Evolutionary conservation across 2,113 vertebrate species (phyloP).

Genomic region (Nipponia nippon): DNA sequence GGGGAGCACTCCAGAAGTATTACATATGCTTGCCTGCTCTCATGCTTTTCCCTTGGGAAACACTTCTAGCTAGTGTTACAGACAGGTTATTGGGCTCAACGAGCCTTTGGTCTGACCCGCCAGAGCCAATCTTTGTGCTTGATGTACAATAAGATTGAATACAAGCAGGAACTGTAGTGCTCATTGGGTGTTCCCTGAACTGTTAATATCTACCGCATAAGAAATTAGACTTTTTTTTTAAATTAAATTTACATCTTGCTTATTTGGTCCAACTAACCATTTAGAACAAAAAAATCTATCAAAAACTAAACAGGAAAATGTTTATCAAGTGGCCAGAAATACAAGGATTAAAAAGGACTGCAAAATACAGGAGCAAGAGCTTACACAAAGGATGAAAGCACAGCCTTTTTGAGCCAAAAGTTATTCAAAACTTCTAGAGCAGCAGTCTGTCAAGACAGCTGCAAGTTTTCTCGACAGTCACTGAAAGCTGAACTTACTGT

Average conservation of each 20-base stretch:
- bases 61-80: neutral
- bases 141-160: neutral
- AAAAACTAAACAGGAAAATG: neutral
- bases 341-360: neutral
- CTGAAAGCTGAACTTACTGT: neutral
- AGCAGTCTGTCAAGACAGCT: neutral
- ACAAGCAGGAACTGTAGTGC: neutral
- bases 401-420: neutral
- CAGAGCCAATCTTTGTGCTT: neutral
- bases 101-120: neutral
- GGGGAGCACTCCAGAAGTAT: neutral
- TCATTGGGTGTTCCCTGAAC: neutral
- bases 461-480: neutral
- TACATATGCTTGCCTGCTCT: neutral
- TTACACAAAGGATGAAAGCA: neutral
- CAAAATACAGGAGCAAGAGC: neutral
- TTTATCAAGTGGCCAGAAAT: neutral
- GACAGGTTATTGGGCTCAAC: neutral
- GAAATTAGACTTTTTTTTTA: neutral
- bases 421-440: neutral
- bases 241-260: neutral
- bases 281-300: neutral
- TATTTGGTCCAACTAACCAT: neutral
- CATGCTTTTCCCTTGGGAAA: neutral
- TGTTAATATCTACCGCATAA: neutral